Evolutionary conservation across 2,797 vertebrate genomes (phyloP), one percentile per base, ranked within the genome.

Genomic region (Tangara arthus): DNA sequence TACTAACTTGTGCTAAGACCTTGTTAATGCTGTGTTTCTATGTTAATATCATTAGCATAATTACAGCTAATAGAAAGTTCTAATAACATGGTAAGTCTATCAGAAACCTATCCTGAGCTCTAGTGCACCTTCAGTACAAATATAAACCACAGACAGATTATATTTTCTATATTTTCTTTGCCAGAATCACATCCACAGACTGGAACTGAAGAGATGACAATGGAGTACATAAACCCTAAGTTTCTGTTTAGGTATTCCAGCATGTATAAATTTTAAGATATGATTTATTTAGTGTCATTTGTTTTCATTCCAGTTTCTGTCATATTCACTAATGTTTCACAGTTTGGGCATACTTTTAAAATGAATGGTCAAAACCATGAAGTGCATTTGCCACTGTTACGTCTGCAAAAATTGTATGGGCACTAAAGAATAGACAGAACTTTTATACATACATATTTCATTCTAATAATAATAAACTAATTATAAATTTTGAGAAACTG

Each of bases 231-330:
- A 64, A 90, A 86, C 34, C 52, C 55, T 26, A 66, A 64, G 52
- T 50, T 90, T 87, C 77, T 80, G 61, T 89, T 87, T 55, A 87
- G 26, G 22, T 73, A 84, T 86, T 90, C 26, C 70, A n/a, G 55
- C 28, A 80, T 9, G 46, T 66, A 73, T 82, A 35, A 84, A 77
- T 71, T 93, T 53, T 83, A 71, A 80, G 27, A 83, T 39, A 28
- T 22, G 84, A 72, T 71, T 94, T 57, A 87, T 5, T 65, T 7
- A 81, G 39, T 11, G 4, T 23, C 23, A 89, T 69, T 88, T 80
- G 50, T 97, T 96, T 85, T 90, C 64, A 92, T 82, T 94, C 90
- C 50, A 90, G 53, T 86, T 77, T 56, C 89, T 96, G 82, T 65
- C 8, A 3, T 52, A 82, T 55, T 77, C 15, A 56, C 26, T 44